Conservation (phyloP, 2,888 invertebrate genomes). For the Cactoblastis cactorum region DNA sequence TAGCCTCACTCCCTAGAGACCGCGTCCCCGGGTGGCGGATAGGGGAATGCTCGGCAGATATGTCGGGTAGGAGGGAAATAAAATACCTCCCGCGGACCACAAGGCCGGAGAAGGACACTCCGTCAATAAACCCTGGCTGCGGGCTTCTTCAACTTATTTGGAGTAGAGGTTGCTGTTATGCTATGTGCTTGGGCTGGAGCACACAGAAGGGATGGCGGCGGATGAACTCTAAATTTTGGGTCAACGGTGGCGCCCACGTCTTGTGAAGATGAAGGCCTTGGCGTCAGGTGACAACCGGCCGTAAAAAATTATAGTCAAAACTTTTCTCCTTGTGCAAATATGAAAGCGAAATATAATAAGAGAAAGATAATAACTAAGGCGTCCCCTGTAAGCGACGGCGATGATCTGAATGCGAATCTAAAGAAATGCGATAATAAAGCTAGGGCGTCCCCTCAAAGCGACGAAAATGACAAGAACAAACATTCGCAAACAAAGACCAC, state of each 20-base stretch:
- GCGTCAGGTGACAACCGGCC: background rate
- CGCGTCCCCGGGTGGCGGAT: no score
- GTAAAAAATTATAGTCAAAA: background rate
- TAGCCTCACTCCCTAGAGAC: no score
- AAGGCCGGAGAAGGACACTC: no score
- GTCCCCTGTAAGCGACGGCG: conserved; percentile 15
- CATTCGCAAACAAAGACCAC: background rate
- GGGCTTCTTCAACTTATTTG: background rate
- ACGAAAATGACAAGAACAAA: conserved; percentile 11
- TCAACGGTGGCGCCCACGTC: background rate
- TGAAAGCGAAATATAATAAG: background rate
- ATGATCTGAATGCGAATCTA: no score
- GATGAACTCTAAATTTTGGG: background rate
- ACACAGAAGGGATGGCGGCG: background rate
- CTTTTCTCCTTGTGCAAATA: background rate
- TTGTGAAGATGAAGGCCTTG: background rate
- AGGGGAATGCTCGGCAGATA: no score
- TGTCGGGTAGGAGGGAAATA: no score
- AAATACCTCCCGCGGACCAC: no score
- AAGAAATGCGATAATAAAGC: conserved; percentile 13
- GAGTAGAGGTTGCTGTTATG: background rate
- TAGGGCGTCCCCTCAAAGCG: conserved; percentile 27
- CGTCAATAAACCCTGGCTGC: background rate
- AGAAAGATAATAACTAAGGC: conserved; percentile 13
- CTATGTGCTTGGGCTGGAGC: background rate